Evolutionary conservation across 2,797 vertebrate species (phyloP).

Genomic region (Alca torda): DNA sequence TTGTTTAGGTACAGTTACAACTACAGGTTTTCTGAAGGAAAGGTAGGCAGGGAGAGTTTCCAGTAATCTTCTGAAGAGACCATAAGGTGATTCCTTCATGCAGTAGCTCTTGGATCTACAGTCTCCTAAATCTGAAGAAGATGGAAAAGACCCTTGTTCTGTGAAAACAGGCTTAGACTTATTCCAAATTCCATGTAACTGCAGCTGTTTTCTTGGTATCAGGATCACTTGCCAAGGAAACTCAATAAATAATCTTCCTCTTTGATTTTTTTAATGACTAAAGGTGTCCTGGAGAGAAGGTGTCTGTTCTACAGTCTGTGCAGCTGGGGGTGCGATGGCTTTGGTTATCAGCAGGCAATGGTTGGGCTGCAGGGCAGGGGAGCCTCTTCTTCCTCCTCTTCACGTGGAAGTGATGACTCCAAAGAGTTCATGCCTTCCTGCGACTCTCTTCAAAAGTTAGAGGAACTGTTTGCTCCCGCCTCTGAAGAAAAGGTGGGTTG

Average conservation of each 20-base stretch:
- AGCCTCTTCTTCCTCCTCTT: background rate
- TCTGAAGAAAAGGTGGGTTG: background rate
- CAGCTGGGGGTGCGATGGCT: background rate
- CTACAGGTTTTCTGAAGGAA: background rate
- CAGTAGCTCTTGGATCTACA: background rate
- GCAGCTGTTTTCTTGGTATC: background rate
- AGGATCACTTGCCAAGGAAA: background rate
- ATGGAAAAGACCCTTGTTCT: background rate
- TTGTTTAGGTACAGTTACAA: background rate
- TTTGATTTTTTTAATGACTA: background rate
- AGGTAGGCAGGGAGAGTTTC: background rate
- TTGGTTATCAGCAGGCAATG: background rate
- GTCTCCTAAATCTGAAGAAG: background rate
- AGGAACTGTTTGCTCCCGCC: background rate
- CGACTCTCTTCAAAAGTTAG: background rate
- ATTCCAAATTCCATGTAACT: background rate
- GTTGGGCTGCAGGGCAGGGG: fast-evolving
- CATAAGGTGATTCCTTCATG: background rate
- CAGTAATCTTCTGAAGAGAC: background rate
- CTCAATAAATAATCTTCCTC: background rate
- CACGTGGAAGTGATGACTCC: background rate
- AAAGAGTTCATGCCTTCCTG: background rate
- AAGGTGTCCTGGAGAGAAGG: background rate
- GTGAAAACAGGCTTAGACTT: background rate
- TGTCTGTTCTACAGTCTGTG: background rate